Base-by-base conservation (phyloP, 2,797 vertebrate species). In the Sparus aurata region DNA sequence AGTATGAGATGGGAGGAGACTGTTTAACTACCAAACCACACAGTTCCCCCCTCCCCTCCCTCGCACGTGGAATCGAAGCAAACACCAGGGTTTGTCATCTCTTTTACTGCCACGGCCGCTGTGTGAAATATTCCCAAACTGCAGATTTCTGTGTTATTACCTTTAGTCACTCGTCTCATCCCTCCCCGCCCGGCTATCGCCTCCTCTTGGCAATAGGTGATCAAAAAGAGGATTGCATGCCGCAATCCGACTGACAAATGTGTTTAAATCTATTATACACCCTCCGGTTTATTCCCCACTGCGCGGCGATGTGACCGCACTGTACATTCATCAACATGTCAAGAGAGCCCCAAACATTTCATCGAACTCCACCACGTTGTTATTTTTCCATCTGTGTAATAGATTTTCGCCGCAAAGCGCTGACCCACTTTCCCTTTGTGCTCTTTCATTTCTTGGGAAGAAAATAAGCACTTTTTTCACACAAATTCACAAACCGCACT, bases 1-100 rank as follows among this genome's bases (percentile, higher is more conserved):
- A 8, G 55, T 45, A 38, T 66, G 82, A 75, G 75, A 77, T 9
- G 60, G 59, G 20, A 54, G 63, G 45, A 77, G 43, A 46, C 59
- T 69, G 70, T 72, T 68, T 58, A 49, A 66, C 58, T 6, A 74
- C 11, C 12, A 70, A 70, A 77, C 57, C 50, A 18, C 34, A 41
- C 3, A 1, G 22, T 0, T 61, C 52, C 25, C 25, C 25, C 12
- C 30, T 1, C 30, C 5, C 5, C 30, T 34, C 18, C 25, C 53
- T 55, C 55, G 57, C 47, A 66, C 2, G 13, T 12, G 12, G 20
- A 67, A 55, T 55, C 62, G 2, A 72, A 70, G 15, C 46, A 23
- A 69, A 77, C 50, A 22, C 43, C 50, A 43, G 49, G 2, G 6
- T 30, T 41, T 34, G 7, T 20, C n/a, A 34, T 82, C 8, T 61